phyloP scores from a whole-genome alignment of 2,113 vertebrate species.

The Abramis brama region DNA sequence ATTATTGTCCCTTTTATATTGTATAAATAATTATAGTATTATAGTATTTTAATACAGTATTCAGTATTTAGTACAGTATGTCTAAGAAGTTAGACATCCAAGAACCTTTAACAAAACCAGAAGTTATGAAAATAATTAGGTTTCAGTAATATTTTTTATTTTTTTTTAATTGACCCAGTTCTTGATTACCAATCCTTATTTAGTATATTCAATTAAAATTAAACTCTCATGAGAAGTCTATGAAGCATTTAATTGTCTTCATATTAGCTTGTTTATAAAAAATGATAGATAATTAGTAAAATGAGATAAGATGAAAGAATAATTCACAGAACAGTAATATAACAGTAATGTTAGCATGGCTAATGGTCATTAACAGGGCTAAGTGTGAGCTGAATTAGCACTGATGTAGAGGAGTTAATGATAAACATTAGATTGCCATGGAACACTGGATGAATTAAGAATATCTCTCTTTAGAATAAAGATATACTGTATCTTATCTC shows the following conservation, averaged over 20 bases:
- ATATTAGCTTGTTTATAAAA: constrained; percentile 22
- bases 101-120: neutral
- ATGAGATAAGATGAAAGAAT: neutral
- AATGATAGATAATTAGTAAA: constrained; percentile 3
- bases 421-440: neutral
- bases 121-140: neutral
- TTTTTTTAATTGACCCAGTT: neutral
- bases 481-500: neutral
- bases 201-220: neutral
- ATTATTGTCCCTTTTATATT: too few species aligned
- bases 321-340: neutral
- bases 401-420: neutral
- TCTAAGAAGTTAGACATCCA: neutral
- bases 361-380: constrained; percentile 10
- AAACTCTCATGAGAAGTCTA: neutral
- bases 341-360: neutral
- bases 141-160: neutral
- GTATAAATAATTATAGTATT: neutral
- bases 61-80: too few species aligned
- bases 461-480: neutral
- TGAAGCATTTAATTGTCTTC: constrained; percentile 4
- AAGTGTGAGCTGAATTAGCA: neutral
- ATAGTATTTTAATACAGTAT: neutral
- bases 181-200: neutral
- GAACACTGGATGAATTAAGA: neutral